These are phyloP conservation scores for Nebria brevicollis DNA, from an alignment of 2,888 invertebrate species.

Conservation along the genomic window DNA sequence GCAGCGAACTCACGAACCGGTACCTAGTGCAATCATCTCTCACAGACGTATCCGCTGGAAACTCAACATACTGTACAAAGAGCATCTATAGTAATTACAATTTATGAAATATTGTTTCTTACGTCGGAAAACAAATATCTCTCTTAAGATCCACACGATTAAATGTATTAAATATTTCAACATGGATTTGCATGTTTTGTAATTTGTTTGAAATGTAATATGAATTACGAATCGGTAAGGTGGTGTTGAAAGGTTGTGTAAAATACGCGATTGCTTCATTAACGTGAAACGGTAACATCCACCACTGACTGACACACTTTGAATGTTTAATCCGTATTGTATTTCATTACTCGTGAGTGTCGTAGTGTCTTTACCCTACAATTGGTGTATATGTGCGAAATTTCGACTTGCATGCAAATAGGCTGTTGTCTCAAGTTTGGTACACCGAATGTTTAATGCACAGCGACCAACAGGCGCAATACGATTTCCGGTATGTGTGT, in stretches of 20 bases:
- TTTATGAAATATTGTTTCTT: too few species aligned
- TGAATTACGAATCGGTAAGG: not conserved
- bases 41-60: not conserved
- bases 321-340: conserved; percentile 43
- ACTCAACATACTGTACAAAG: too few species aligned
- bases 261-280: conserved; percentile 2
- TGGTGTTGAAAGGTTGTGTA: not conserved
- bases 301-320: conserved; percentile 33
- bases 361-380: conserved; percentile 8
- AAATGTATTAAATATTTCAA: too few species aligned
- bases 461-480: not conserved
- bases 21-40: conserved; percentile 29
- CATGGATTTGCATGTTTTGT: too few species aligned
- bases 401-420: conserved; percentile 34
- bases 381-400: not conserved
- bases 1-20: conserved; percentile 11
- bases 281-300: not conserved
- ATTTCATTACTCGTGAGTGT: conserved; percentile 39
- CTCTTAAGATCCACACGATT: too few species aligned
- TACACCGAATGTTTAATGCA: conserved; percentile 34
- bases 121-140: too few species aligned
- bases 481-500: too few species aligned
- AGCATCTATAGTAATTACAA: too few species aligned
- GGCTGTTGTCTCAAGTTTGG: conserved; percentile 35
- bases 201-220: too few species aligned